Base-by-base conservation (phyloP, 2,888 invertebrate genomes). In the Drosophila basisetae region DNA sequence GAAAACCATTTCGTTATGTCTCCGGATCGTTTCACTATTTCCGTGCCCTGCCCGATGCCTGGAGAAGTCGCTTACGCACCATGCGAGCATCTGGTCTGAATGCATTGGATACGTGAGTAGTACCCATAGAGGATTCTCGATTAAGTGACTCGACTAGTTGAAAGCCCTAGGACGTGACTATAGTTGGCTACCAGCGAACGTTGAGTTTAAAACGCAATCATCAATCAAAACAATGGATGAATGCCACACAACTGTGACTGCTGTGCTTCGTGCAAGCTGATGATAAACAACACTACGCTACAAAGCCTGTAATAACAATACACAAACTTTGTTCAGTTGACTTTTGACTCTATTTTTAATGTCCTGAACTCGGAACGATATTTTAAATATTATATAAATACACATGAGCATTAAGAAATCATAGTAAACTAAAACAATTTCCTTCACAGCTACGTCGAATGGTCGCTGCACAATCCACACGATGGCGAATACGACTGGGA, bases 11-110 rank as follows among this genome's bases (percentile, higher is more conserved):
- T 83, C 95, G 94, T 22, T 96, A 96, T 89, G 94, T 96, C 49
- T 95, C 96, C 16, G 97, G 97, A 0, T 96, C 96, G 5, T 94
- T 98, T 90, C 98, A 98, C 92, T 98, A 98, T 93, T 98, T 97
- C 92, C 95, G 98, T n/a, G 94, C 97, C 0, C 96, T 97, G 0
- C 95, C 95, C 39, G 94, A 94, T 35, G 96, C 96, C 88, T 98
- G 98, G 98, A 94, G 95, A 22, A 96, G 96, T 84, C 95, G 97
- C 25, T 92, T 98, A 67, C 94, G 94, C 71, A 97, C 97, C 90
- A 94, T 97, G 90, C 94, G 96, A 90, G 96, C 96, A 1, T 96
- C 96, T 54, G 99, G 99, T 1, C 94, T 98, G 18, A 98, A 98
- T 93, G 95, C 97, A 1, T 95, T 98, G 2, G 96, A 97, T 87